A percentile compares a stretch with the other conserved stretches of the same genome.
These are phyloP conservation scores for Sarcoramphus papa DNA, from an alignment of 2,797 vertebrate genomes.

Conservation along the genomic window DNA sequence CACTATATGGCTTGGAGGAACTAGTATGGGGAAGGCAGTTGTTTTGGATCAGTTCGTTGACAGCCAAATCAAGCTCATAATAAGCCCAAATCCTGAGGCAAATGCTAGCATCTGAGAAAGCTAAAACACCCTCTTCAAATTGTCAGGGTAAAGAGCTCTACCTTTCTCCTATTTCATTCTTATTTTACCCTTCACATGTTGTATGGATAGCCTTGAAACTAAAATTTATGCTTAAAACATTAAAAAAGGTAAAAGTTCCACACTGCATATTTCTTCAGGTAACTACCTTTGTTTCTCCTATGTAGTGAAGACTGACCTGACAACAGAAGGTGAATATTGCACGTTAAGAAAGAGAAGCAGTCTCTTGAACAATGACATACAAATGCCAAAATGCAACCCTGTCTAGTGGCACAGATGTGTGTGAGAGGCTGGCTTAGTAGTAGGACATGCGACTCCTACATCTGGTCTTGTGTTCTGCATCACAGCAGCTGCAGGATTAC, in stretches of 20 bases:
- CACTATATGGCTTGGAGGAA: neutral
- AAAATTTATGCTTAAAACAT: neutral
- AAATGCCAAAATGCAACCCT: neutral
- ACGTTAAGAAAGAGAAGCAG: neutral
- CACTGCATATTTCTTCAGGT: neutral
- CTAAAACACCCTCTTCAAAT: neutral
- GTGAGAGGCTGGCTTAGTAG: neutral
- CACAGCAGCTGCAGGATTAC: neutral
- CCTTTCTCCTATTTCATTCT: neutral
- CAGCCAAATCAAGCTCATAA: neutral
- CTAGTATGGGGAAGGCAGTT: neutral
- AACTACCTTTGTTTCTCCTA: neutral
- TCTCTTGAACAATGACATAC: neutral
- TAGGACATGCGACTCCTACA: neutral
- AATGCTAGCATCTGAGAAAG: neutral
- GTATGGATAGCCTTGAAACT: neutral
- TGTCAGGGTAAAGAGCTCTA: neutral
- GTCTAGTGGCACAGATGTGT: neutral
- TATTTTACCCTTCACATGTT: fast-evolving
- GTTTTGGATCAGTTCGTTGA: neutral
- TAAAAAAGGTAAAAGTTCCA: neutral
- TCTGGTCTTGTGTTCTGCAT: no score
- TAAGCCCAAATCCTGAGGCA: neutral
- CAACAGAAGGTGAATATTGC: neutral
- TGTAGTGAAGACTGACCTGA: neutral